A percentile compares a stretch with the other conserved stretches of the same genome.
phyloP scores from a whole-genome alignment of 2,888 invertebrate genomes.

The Gryllus longicercus region DNA sequence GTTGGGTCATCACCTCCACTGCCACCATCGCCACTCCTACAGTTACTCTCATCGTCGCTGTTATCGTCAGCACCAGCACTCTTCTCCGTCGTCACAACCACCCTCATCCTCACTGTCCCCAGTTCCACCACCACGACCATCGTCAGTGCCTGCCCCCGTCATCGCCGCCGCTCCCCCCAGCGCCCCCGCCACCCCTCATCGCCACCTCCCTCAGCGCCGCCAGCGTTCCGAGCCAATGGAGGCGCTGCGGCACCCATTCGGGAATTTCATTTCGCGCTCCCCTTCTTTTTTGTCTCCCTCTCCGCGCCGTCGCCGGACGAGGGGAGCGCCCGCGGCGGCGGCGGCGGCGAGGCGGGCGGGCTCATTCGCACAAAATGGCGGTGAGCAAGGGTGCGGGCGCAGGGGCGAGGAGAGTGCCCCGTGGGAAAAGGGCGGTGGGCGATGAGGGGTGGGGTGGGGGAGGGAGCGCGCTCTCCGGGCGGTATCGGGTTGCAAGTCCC shows the following conservation, averaged over 20 bases:
- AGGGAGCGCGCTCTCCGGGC: not conserved
- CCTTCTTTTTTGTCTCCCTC: not conserved
- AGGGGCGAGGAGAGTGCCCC: not conserved
- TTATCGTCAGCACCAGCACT: too few species aligned
- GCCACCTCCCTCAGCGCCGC: not conserved
- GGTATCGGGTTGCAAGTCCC: too few species aligned
- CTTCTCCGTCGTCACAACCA: too few species aligned
- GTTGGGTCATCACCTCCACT: too few species aligned
- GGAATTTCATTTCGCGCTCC: not conserved
- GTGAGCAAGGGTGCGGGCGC: not conserved
- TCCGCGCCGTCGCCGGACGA: not conserved
- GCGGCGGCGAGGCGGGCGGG: not conserved
- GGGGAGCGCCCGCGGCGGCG: not conserved
- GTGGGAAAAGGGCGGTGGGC: too few species aligned
- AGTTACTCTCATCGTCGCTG: too few species aligned
- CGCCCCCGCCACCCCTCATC: too few species aligned
- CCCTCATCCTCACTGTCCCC: too few species aligned
- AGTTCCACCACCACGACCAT: too few species aligned
- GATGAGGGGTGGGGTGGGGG: not conserved
- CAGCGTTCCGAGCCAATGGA: not conserved
- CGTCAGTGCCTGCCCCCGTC: too few species aligned
- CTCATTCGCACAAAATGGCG: not conserved
- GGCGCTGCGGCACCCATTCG: not conserved
- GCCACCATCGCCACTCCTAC: too few species aligned
- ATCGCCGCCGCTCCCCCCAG: too few species aligned